These are phyloP conservation scores for Phenganax subtilis DNA, from an alignment of 92 coral and sea anemone genomes.

Conservation along the genomic window DNA sequence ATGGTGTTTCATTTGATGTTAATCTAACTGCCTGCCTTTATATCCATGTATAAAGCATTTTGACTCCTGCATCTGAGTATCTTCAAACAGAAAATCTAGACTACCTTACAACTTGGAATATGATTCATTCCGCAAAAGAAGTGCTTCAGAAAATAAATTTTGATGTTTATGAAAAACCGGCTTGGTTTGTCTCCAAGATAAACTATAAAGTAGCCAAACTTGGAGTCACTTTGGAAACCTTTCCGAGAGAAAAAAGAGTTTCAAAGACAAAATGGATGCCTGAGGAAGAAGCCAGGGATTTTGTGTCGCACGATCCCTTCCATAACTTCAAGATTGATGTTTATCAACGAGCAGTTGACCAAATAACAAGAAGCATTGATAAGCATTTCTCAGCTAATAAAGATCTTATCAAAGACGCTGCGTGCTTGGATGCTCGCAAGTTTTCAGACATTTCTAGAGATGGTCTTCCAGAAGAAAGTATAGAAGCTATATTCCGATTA, in stretches of 20 bases:
- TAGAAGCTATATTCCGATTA: no score
- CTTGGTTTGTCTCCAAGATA: constrained; percentile 6
- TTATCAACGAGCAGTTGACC: not conserved
- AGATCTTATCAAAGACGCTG: not conserved
- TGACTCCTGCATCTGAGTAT: constrained; percentile 3
- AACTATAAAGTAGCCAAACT: not conserved
- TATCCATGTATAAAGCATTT: constrained; percentile 2
- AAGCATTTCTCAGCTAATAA: not conserved
- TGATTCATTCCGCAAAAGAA: constrained; percentile 10
- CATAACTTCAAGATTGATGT: not conserved
- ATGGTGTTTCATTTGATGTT: constrained; percentile 6
- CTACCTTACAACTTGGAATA: constrained; percentile 1
- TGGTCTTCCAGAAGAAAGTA: no score
- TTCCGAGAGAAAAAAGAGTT: not conserved
- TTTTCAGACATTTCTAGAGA: no score
- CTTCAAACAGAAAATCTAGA: constrained; percentile 4
- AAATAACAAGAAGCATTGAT: not conserved
- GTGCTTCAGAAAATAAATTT: not conserved
- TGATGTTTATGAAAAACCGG: not conserved
- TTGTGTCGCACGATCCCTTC: not conserved
- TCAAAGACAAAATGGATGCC: not conserved
- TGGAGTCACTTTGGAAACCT: not conserved
- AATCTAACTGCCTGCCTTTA: not conserved
- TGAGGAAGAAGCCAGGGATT: not conserved
- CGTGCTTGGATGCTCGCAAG: no score